phyloP scores from a whole-genome alignment of 2,888 invertebrate species.

The Drosophila prolongata region DNA sequence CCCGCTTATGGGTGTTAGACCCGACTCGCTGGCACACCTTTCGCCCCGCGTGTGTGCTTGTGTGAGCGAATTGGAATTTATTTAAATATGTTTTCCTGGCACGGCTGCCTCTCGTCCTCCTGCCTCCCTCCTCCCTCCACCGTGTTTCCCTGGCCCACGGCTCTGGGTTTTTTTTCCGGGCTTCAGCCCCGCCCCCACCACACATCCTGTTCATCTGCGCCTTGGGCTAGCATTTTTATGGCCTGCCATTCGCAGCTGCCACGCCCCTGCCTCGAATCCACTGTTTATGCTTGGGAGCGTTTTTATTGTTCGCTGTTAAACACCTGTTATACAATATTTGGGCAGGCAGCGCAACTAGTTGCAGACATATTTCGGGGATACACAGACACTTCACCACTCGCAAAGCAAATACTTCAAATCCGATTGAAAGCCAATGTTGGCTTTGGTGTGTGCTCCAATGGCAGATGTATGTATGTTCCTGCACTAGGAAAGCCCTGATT shows the following conservation, averaged over 20 bases:
- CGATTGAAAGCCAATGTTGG: conserved; percentile 28
- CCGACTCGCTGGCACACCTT: conserved; percentile 11
- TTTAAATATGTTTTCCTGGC: conserved; percentile 69
- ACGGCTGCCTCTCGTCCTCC: conserved; percentile 19
- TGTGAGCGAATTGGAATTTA: conserved; percentile 72
- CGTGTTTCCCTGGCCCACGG: neutral
- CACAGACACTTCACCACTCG: neutral
- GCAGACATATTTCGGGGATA: conserved; percentile 21
- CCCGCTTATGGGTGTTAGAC: conserved; percentile 54
- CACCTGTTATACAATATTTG: conserved; percentile 69
- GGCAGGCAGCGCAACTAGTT: conserved; percentile 35
- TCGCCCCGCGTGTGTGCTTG: conserved; percentile 8
- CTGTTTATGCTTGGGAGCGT: conserved; percentile 53
- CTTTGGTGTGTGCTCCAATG: neutral
- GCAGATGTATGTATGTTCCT: neutral
- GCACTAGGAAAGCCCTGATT: neutral
- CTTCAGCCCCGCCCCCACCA: neutral
- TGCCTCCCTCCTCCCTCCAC: neutral
- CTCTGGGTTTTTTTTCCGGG: conserved; percentile 1
- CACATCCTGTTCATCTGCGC: conserved; percentile 16
- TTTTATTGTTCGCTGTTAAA: conserved; percentile 73
- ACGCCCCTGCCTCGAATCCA: conserved; percentile 1
- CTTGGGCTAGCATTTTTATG: conserved; percentile 64
- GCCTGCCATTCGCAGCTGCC: conserved; percentile 77
- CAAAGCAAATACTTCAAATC: conserved; percentile 27